These are phyloP conservation scores for Panthera tigris DNA, from an alignment of 2,113 vertebrate species.

Conservation along the genomic window DNA sequence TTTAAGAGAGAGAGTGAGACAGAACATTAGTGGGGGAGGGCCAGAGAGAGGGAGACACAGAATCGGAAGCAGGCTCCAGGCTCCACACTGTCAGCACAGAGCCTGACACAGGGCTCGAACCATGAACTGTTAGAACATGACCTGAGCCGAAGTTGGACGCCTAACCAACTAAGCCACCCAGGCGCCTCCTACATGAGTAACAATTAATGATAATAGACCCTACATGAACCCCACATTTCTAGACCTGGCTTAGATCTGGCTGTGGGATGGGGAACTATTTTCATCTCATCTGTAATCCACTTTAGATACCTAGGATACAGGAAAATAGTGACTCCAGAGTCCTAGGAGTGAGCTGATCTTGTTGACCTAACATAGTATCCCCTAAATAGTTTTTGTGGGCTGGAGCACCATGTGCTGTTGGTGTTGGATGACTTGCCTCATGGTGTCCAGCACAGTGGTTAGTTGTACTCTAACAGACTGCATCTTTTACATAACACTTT, in stretches of 20 bases:
- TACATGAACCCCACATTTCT: neutral
- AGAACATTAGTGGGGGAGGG: too few species aligned
- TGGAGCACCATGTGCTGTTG: conserved; percentile 40
- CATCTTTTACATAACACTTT: conserved; percentile 44
- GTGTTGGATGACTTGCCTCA: conserved; percentile 59
- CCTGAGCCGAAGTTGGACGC: too few species aligned
- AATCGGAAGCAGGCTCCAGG: too few species aligned
- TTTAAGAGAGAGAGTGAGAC: too few species aligned
- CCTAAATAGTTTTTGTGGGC: neutral
- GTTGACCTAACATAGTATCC: neutral
- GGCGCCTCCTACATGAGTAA: neutral
- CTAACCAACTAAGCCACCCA: too few species aligned
- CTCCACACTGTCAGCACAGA: too few species aligned
- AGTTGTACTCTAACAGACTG: conserved; percentile 30
- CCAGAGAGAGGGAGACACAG: too few species aligned
- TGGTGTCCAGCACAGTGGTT: conserved; percentile 18
- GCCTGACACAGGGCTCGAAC: too few species aligned
- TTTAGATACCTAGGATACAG: conserved; percentile 24
- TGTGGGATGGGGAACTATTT: neutral
- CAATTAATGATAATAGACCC: neutral
- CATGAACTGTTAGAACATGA: too few species aligned
- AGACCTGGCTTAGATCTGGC: neutral
- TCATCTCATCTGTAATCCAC: neutral
- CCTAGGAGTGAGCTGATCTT: neutral
- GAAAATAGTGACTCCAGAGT: neutral